Percentiles rank a stretch among this genome's conserved stretches.
Conservation (phyloP, 2,888 invertebrate species). For the Hanleya hanleyi region DNA sequence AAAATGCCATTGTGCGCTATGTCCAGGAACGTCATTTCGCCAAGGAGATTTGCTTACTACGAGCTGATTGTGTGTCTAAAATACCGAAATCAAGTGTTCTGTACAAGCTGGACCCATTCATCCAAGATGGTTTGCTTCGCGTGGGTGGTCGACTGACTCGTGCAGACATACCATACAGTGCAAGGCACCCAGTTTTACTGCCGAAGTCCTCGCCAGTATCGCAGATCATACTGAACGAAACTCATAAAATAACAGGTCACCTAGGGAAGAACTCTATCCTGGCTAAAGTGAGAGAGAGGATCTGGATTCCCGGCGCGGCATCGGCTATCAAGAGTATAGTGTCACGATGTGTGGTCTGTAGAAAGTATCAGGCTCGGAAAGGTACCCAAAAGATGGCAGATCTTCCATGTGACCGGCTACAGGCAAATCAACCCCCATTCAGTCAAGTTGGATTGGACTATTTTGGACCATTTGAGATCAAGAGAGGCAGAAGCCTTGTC, state of each 20-base stretch:
- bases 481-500: conserved; percentile 15
- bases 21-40: neutral
- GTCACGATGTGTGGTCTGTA: too few species aligned
- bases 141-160: too few species aligned
- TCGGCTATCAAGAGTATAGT: neutral
- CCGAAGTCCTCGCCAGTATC: neutral
- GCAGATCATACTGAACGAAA: neutral
- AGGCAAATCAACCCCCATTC: conserved; percentile 22
- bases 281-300: too few species aligned
- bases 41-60: neutral
- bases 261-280: too few species aligned
- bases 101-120: neutral
- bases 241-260: too few species aligned
- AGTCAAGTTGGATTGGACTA: conserved; percentile 21
- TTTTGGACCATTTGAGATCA: conserved; percentile 28
- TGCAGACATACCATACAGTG: neutral
- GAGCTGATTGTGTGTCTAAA: neutral
- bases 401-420: conserved; percentile 22
- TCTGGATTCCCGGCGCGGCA: conserved; percentile 8
- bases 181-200: neutral
- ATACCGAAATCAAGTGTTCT: neutral
- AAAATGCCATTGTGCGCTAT: neutral
- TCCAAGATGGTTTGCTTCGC: neutral
- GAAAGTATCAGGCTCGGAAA: conserved; percentile 10
- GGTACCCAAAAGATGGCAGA: conserved; percentile 28